Percentiles rank a stretch among this genome's conserved stretches.
phyloP scores from a whole-genome alignment of 2,888 invertebrate genomes.

The Entomobrya proxima region DNA sequence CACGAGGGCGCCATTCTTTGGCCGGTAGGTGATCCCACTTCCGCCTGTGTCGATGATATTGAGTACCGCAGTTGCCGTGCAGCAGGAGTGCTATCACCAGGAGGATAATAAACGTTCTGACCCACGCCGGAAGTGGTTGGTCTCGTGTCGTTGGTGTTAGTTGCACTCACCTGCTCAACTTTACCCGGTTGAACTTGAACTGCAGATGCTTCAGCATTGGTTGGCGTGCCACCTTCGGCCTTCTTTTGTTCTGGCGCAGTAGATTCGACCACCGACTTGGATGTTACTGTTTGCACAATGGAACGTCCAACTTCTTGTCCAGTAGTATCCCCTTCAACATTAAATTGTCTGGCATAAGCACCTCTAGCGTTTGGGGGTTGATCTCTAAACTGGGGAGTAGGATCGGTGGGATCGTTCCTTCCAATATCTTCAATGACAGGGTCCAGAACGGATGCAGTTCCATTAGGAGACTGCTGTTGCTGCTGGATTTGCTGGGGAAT shows the following conservation, averaged over 20 bases:
- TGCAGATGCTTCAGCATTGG: neutral
- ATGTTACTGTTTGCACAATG: conserved; percentile 37
- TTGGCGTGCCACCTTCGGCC: neutral
- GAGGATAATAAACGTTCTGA: conserved; percentile 34
- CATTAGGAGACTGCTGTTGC: neutral
- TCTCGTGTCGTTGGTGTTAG: neutral
- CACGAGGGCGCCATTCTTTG: conserved; percentile 16
- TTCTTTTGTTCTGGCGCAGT: neutral
- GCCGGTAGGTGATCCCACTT: neutral
- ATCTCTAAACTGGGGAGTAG: conserved; percentile 18
- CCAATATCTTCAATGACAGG: conserved; percentile 54
- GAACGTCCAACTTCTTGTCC: conserved; percentile 15
- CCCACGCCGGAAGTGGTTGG: neutral
- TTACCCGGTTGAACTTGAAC: neutral
- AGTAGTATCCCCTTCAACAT: conserved; percentile 5
- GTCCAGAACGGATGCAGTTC: neutral
- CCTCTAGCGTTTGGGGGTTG: neutral
- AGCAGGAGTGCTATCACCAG: conserved; percentile 39
- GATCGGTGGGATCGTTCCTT: neutral
- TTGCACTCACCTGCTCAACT: conserved; percentile 53
- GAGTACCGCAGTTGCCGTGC: conserved; percentile 62
- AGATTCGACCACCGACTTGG: conserved; percentile 44
- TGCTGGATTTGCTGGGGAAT: conserved; percentile 30
- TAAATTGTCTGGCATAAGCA: conserved; percentile 16
- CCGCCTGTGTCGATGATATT: conserved; percentile 17